A percentile compares a stretch with the other conserved stretches of the same genome.
Evolutionary conservation across 2,888 invertebrate species (phyloP).

Genomic region (Acanthosepion pharaonis): DNA sequence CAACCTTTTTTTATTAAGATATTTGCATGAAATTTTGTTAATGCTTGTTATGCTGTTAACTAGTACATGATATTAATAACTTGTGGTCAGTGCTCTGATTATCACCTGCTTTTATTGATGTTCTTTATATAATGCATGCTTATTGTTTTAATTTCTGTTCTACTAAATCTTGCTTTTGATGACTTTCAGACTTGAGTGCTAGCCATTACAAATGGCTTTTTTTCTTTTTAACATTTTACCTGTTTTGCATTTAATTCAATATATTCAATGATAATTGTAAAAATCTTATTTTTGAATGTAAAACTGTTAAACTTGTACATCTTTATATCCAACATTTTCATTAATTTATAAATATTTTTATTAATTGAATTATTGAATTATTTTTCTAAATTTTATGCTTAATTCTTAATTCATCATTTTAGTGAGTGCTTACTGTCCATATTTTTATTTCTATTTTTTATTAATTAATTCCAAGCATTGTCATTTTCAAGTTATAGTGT

Average conservation of each 20-base stretch:
- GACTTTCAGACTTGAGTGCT: background rate
- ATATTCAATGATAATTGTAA: background rate
- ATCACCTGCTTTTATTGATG: conserved; percentile 6
- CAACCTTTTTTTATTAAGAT: background rate
- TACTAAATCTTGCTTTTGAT: conserved; percentile 33
- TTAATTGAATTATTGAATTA: background rate
- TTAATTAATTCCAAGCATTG: background rate
- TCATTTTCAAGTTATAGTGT: background rate
- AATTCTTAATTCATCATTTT: background rate
- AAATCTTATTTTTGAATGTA: background rate
- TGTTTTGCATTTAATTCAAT: background rate
- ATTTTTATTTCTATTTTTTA: background rate
- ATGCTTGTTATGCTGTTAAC: conserved; percentile 13
- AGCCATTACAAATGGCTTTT: background rate
- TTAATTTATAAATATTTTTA: background rate
- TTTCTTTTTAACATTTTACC: background rate
- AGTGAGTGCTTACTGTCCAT: background rate
- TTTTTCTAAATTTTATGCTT: background rate
- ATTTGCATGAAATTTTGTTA: background rate
- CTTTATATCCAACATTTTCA: background rate
- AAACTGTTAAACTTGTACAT: background rate
- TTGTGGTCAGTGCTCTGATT: background rate
- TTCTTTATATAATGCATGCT: background rate
- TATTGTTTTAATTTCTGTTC: background rate
- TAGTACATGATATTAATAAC: background rate